A percentile compares a stretch with the other conserved stretches of the same genome.
Evolutionary conservation across 2,113 vertebrate genomes (phyloP).

Genomic region (Oreocharis arfaki): DNA sequence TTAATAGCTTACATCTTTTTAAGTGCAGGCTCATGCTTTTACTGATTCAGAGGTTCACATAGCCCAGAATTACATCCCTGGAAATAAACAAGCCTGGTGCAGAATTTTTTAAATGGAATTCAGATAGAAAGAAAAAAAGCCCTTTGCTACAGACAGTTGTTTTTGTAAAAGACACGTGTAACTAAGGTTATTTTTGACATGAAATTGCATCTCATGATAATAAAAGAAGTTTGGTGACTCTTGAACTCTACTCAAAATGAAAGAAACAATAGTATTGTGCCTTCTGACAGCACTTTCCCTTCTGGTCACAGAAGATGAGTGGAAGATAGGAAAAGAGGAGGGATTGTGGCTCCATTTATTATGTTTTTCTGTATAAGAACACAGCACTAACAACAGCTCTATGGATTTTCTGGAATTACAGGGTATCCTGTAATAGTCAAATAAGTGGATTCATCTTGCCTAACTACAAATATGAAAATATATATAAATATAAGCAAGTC

Average conservation of each 20-base stretch:
- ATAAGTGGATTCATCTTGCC: background rate
- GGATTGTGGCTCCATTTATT: background rate
- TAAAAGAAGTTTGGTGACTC: background rate
- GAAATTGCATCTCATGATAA: background rate
- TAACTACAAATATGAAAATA: background rate
- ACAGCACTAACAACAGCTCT: background rate
- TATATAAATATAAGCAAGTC: background rate
- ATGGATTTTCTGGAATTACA: background rate
- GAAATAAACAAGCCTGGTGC: background rate
- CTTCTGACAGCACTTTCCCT: background rate
- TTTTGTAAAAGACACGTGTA: background rate
- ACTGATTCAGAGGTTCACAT: background rate
- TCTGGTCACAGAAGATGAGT: background rate
- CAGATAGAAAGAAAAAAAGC: background rate
- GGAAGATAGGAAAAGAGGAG: background rate
- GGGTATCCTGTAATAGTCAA: background rate
- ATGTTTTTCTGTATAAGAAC: background rate
- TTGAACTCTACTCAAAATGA: background rate
- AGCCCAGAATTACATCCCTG: background rate
- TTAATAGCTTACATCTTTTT: background rate
- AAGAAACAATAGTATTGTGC: background rate
- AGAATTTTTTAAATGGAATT: background rate
- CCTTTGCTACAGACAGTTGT: background rate
- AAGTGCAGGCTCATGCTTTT: background rate
- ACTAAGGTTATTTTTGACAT: background rate